Percentiles rank a stretch among this genome's conserved stretches.
phyloP scores from a whole-genome alignment of 2,797 vertebrate species.

The Tachyglossus aculeatus region DNA sequence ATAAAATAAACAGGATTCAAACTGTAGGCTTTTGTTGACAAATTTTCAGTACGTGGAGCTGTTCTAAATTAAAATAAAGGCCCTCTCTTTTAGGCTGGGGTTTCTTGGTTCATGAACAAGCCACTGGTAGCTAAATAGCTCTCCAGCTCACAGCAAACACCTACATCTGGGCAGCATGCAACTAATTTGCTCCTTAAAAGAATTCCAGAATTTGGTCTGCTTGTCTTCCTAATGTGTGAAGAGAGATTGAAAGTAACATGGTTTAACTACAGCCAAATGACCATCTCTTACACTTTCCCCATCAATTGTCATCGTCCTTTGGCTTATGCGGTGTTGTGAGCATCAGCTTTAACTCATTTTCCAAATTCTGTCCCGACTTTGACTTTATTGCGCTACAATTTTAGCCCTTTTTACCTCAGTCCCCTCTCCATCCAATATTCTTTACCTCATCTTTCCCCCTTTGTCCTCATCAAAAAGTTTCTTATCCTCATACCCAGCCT shows the following conservation, averaged over 20 bases:
- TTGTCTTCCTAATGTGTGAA: not conserved
- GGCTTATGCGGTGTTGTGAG: no score
- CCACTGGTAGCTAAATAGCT: not conserved
- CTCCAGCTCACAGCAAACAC: not conserved
- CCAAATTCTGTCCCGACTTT: no score
- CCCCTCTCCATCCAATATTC: no score
- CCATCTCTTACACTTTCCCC: not conserved
- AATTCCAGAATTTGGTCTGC: not conserved
- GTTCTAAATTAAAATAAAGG: slow-evolving; percentile 31
- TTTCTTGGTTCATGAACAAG: slow-evolving; percentile 15
- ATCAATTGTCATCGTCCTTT: slow-evolving; percentile 1
- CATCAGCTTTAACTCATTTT: not conserved
- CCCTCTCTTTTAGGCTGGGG: slow-evolving; percentile 11
- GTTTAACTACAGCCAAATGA: slow-evolving; percentile 1
- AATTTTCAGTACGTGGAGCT: slow-evolving; percentile 33
- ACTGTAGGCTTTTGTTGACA: slow-evolving; percentile 49
- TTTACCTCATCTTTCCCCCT: no score
- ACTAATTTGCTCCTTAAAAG: slow-evolving; percentile 17
- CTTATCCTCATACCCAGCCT: no score
- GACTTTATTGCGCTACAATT: no score
- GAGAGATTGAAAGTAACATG: not conserved
- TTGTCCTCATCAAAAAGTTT: no score
- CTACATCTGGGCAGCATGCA: slow-evolving; percentile 50
- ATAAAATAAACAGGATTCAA: slow-evolving; percentile 61
- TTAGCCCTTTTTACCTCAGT: no score